phyloP scores from a whole-genome alignment of 2,113 vertebrate species.

The Aplodontia rufa region DNA sequence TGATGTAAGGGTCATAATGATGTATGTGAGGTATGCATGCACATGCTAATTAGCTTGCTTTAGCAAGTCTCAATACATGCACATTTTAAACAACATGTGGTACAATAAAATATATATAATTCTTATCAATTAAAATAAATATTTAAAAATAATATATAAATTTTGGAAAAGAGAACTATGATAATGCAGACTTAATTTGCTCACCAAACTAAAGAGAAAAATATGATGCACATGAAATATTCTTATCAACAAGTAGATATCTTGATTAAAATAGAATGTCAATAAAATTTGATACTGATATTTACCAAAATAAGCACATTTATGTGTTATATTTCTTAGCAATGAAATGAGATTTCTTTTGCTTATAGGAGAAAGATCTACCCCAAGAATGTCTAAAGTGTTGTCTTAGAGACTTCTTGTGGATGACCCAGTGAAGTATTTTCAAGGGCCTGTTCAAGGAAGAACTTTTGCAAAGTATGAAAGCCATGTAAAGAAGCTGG shows the following conservation, averaged over 20 bases:
- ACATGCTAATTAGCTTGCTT: background rate
- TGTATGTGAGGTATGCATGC: background rate
- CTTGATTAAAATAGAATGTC: background rate
- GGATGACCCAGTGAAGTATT: background rate
- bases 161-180: background rate
- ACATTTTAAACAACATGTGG: background rate
- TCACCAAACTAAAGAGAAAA: constrained; percentile 31
- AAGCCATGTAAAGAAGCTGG: constrained; percentile 32
- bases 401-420: background rate
- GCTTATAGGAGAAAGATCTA: background rate
- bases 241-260: background rate
- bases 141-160: background rate
- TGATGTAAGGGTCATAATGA: background rate
- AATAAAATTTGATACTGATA: background rate
- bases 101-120: background rate
- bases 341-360: background rate
- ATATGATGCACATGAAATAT: background rate
- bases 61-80: background rate
- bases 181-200: background rate
- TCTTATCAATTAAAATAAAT: background rate
- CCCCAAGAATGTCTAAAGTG: background rate
- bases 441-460: constrained; percentile 14
- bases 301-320: background rate
- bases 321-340: background rate
- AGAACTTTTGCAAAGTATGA: constrained; percentile 11